Evolutionary conservation across 2,113 vertebrate genomes (phyloP).

Genomic region (Sturnira hondurensis): DNA sequence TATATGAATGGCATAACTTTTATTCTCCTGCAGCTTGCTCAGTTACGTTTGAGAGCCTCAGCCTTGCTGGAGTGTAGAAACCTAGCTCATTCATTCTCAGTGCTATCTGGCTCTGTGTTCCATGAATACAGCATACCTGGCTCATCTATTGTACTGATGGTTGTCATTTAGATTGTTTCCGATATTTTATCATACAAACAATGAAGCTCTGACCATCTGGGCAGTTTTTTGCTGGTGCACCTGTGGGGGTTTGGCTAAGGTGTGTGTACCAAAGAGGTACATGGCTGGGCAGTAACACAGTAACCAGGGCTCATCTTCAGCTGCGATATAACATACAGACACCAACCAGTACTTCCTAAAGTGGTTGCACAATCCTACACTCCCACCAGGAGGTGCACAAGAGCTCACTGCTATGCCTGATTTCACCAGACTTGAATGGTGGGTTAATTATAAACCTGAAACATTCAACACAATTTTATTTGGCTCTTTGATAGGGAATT

Average conservation of each 20-base stretch:
- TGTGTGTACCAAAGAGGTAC: neutral
- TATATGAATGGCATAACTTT: neutral
- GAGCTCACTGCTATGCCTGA: neutral
- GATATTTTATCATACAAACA: neutral
- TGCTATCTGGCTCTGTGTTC: neutral
- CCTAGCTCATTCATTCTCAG: too few species aligned
- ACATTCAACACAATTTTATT: neutral
- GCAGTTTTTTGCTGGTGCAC: neutral
- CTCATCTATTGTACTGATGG: neutral
- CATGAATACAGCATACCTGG: neutral
- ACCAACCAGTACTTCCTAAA: neutral
- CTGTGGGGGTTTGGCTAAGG: neutral
- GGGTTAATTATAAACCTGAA: neutral
- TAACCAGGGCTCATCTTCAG: neutral
- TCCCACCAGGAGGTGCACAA: neutral
- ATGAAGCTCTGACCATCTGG: neutral
- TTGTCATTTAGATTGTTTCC: neutral
- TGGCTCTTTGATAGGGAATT: neutral
- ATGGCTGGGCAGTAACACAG: neutral
- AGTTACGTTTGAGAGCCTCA: neutral
- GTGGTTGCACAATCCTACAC: neutral
- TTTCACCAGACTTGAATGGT: neutral
- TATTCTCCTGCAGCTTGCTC: neutral
- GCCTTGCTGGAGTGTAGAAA: neutral
- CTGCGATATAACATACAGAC: accelerated